Conservation (phyloP, 2,797 vertebrate species). For the Intellagama lesueurii region DNA sequence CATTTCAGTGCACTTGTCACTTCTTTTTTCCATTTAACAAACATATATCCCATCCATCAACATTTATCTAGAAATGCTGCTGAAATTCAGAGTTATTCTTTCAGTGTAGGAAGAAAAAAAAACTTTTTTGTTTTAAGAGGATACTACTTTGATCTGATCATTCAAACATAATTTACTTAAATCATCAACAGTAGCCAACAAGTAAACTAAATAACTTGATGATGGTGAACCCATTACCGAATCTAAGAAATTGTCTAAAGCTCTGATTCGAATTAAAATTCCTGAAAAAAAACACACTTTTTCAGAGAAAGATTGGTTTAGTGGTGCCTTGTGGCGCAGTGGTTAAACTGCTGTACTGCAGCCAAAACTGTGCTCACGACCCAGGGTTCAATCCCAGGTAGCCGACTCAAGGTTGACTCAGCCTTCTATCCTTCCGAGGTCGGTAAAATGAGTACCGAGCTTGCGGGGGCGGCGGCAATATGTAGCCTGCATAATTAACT, state of each 20-base stretch:
- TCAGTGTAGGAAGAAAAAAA: neutral
- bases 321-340: too few relatives aligned
- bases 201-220: neutral
- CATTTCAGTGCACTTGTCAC: conserved; percentile 21
- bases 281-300: neutral
- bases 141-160: neutral
- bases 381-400: too few relatives aligned
- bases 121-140: neutral
- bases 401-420: too few relatives aligned
- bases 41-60: neutral
- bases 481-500: neutral
- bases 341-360: too few relatives aligned
- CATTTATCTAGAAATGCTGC: neutral
- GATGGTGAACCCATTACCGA: neutral
- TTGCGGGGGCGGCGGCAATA: neutral
- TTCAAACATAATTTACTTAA: neutral
- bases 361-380: too few relatives aligned
- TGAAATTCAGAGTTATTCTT: neutral
- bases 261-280: conserved; percentile 8
- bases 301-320: too few relatives aligned
- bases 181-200: neutral
- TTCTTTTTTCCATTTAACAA: conserved; percentile 36
- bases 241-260: neutral
- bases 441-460: neutral
- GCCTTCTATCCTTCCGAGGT: too few relatives aligned